A percentile compares a stretch with the other conserved stretches of the same genome.
These are phyloP conservation scores for Anadara kagoshimensis DNA, from an alignment of 1,140 invertebrate genomes.

Conservation along the genomic window DNA sequence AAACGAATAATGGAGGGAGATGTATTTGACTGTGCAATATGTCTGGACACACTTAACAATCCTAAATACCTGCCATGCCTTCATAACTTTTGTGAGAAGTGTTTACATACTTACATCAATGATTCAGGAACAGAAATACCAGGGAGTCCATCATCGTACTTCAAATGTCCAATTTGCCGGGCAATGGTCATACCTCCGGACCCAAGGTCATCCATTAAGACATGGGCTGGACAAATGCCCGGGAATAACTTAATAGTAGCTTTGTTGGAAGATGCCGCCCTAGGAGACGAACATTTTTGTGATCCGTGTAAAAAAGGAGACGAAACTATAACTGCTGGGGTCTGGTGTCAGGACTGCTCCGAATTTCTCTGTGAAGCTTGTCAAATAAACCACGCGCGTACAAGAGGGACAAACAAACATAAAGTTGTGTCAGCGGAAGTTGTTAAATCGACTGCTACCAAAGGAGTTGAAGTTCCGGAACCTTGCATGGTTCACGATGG, in stretches of 20 bases:
- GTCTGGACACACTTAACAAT: slow-evolving; percentile 23
- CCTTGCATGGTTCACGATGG: slow-evolving; percentile 1
- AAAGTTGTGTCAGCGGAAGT: neutral
- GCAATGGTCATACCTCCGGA: neutral
- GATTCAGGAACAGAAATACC: neutral
- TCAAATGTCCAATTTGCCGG: slow-evolving; percentile 23
- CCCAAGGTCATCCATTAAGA: neutral
- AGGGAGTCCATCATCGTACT: too few species aligned
- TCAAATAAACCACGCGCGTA: neutral
- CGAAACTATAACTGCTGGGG: neutral
- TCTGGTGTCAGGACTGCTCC: neutral
- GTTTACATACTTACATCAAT: slow-evolving; percentile 25
- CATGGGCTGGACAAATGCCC: slow-evolving; percentile 1
- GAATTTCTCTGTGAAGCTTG: neutral
- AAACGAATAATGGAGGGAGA: neutral
- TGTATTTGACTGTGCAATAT: slow-evolving; percentile 25
- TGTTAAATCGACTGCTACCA: neutral
- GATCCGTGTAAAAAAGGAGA: neutral
- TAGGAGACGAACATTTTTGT: neutral
- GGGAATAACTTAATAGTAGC: neutral
- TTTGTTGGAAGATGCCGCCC: neutral
- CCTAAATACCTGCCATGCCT: slow-evolving; percentile 34
- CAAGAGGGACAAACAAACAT: neutral
- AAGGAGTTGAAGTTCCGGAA: neutral
- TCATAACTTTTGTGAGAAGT: slow-evolving; percentile 35